Percentiles rank a stretch among this genome's conserved stretches.
Conservation (phyloP, 2,113 vertebrate species). For the Synchiropus splendidus region DNA sequence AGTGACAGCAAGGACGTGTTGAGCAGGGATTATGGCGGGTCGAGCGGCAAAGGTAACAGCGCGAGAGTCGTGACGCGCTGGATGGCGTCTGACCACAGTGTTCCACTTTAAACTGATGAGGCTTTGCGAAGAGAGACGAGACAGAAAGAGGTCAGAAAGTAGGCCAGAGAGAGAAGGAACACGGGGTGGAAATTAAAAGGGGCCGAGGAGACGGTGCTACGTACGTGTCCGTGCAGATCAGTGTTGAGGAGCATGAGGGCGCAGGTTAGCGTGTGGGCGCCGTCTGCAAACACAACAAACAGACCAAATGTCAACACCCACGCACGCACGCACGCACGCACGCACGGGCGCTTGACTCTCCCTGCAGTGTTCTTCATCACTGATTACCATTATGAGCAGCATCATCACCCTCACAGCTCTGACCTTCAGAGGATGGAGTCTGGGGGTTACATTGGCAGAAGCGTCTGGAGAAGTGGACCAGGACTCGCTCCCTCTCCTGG, state of each 20-base stretch:
- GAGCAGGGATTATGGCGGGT: neutral
- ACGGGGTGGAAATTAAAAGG: neutral
- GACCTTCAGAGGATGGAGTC: conserved; percentile 60
- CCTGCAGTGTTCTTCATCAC: neutral
- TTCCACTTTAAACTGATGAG: conserved; percentile 32
- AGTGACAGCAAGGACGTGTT: conserved; percentile 33
- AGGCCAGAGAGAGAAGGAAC: conserved; percentile 22
- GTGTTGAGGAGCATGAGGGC: conserved; percentile 75
- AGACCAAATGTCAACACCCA: conserved; percentile 14
- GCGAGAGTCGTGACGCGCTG: conserved; percentile 6
- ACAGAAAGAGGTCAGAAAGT: conserved; percentile 54
- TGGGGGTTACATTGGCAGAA: conserved; percentile 70
- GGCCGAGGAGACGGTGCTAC: conserved; percentile 23
- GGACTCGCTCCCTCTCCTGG: conserved; percentile 70
- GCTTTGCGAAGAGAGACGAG: conserved; percentile 31
- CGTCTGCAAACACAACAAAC: conserved; percentile 52
- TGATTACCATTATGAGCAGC: neutral
- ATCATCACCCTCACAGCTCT: conserved; percentile 12
- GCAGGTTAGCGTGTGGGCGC: conserved; percentile 71
- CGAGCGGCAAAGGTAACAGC: conserved; percentile 9
- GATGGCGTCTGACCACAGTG: conserved; percentile 15
- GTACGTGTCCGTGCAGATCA: conserved; percentile 71
- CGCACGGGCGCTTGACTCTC: neutral
- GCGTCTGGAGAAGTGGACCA: conserved; percentile 72
- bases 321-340: neutral